These are phyloP conservation scores for Empidonax alnorum DNA, from an alignment of 2,113 vertebrate genomes.

Conservation along the genomic window DNA sequence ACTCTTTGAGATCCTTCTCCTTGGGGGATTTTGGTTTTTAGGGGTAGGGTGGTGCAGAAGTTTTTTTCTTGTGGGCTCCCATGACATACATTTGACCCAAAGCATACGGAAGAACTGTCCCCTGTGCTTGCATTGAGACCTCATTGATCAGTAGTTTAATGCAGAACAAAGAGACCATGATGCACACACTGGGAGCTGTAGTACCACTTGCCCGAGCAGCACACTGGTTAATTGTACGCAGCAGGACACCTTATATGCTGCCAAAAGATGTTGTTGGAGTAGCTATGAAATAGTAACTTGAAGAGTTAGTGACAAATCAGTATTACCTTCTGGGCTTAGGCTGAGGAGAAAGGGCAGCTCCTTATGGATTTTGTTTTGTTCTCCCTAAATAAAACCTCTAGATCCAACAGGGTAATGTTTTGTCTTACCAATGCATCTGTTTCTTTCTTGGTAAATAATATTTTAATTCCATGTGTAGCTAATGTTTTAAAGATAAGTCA, in stretches of 20 bases:
- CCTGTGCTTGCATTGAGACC: not conserved
- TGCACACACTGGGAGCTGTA: not conserved
- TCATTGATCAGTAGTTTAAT: not conserved
- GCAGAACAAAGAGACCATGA: not conserved
- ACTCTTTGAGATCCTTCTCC: not conserved
- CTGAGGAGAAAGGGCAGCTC: constrained; percentile 4
- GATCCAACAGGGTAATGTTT: not conserved
- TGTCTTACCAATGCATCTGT: not conserved
- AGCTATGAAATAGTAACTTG: constrained; percentile 27
- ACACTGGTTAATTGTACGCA: constrained; percentile 25
- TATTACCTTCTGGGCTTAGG: constrained; percentile 8
- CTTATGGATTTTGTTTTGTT: constrained; percentile 14
- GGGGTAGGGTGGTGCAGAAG: not conserved
- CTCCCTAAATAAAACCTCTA: constrained; percentile 2
- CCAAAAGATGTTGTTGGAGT: constrained; percentile 21
- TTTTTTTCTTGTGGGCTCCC: not conserved
- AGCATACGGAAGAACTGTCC: not conserved
- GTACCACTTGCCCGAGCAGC: not conserved
- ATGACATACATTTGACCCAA: not conserved
- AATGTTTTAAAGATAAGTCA: constrained; percentile 44
- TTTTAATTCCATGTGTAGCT: constrained; percentile 25
- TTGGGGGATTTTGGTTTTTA: not conserved
- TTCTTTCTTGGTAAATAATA: constrained; percentile 41
- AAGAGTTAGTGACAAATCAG: constrained; percentile 32
- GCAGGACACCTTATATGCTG: constrained; percentile 11